Evolutionary conservation across 2,113 vertebrate genomes (phyloP), one percentile per base, ranked within the genome.

Genomic region (Embiotoca jacksoni): DNA sequence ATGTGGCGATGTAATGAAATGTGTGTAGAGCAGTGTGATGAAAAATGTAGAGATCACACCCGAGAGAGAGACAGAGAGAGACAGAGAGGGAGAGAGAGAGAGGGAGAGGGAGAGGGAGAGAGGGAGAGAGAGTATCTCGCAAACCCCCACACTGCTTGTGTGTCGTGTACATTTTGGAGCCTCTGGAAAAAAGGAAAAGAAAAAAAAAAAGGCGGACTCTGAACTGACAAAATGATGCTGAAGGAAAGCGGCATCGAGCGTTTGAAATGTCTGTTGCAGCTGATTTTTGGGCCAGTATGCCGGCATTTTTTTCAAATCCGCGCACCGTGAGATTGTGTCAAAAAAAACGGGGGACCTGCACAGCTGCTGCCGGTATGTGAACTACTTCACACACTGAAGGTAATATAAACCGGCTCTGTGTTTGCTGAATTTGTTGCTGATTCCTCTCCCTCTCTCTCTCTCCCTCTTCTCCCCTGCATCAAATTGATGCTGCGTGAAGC

Each of bases 101-200:
- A 53, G 74, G 78, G 72, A 75, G 73, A 67, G 70, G 76, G 82
- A 76, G 73, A 76, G 77, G 69, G 80, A 72, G 78, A 67, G 72
- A 37, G 76, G 44, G 73, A 64, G 73, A 75, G 82, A 75, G 82
- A 77, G 79, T 57, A 44, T 80, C 59, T 78, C 60, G n/a, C 68
- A 89, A 90, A 57, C 71, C 83, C 74, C 78, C 88, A 85, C 87
- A 83, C 64, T 75, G 77, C 80, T 60, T 65, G 75, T 70, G 90
- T 73, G 83, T 81, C 87, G 88, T 91, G 85, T 90, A 89, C 80
- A 90, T 86, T 85, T 73, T 75, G 54, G 59, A 83, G 41, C 63
- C 60, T 67, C 52, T 79, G 80, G 55, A 31, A 44, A 75, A 50
- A 47, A 37, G 16, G 14, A 31, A 33, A 35, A 5, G 15, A 39